Conservation (phyloP, 2,888 invertebrate genomes). For the Mythimna lalbum region DNA sequence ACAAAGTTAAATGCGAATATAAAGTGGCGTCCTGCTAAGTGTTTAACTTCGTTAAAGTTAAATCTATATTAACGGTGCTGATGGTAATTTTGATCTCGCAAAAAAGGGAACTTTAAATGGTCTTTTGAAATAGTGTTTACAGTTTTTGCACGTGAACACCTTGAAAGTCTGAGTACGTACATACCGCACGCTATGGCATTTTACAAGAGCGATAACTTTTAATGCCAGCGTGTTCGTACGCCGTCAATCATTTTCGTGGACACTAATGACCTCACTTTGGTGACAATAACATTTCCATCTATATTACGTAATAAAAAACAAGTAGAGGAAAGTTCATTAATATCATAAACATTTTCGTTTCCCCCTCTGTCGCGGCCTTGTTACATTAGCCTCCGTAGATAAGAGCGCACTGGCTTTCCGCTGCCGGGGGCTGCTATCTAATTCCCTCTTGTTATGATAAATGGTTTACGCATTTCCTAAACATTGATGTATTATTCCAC, state of each 20-base stretch:
- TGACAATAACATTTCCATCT: conserved; percentile 77
- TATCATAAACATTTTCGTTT: conserved; percentile 77
- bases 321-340: conserved; percentile 80
- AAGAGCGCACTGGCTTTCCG: conserved; percentile 69
- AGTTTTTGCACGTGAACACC: not conserved
- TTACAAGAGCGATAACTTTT: conserved; percentile 59
- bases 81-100: conserved; percentile 36
- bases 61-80: conserved; percentile 39
- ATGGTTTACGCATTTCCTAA: conserved; percentile 68
- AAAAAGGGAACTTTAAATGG: conserved; percentile 27
- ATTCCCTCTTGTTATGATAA: conserved; percentile 71
- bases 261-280: conserved; percentile 76
- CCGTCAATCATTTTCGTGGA: conserved; percentile 73
- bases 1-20: conserved; percentile 33
- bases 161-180: not conserved
- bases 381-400: conserved; percentile 74
- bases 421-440: conserved; percentile 66
- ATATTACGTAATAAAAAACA: conserved; percentile 77
- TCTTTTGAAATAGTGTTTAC: conserved; percentile 20
- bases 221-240: conserved; percentile 61
- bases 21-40: conserved; percentile 42
- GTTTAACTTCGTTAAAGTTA: conserved; percentile 52
- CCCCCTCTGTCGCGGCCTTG: conserved; percentile 71
- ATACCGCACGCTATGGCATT: conserved; percentile 27
- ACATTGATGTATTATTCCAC: conserved; percentile 67